These are phyloP conservation scores for Sinocyclocheilus grahami DNA, from an alignment of 2,113 vertebrate species.

Conservation along the genomic window DNA sequence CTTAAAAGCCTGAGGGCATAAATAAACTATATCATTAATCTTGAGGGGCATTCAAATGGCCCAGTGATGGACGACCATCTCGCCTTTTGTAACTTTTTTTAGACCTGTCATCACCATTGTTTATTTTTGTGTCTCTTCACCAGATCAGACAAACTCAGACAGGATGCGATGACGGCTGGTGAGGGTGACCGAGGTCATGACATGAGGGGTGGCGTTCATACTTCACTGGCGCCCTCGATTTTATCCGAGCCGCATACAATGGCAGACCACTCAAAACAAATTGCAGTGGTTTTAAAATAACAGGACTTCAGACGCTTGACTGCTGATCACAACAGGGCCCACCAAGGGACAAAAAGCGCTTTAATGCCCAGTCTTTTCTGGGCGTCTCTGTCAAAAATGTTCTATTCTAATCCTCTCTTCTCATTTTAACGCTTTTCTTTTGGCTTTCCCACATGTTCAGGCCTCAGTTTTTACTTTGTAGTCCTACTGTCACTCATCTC, in stretches of 20 bases:
- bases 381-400: conserved; percentile 28
- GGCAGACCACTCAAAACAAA: conserved; percentile 59
- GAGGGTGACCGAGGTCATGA: conserved; percentile 47
- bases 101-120: conserved; percentile 21
- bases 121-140: conserved; percentile 29
- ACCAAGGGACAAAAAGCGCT: conserved; percentile 44
- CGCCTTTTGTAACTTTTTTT: conserved; percentile 43
- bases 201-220: conserved; percentile 41
- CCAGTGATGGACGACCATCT: neutral
- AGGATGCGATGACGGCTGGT: conserved; percentile 24
- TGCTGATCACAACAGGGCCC: conserved; percentile 42
- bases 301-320: conserved; percentile 36
- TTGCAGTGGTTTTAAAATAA: conserved; percentile 60
- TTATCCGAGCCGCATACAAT: conserved; percentile 61
- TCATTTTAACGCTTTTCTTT: conserved; percentile 53
- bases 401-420: conserved; percentile 63
- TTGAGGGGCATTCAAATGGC: conserved; percentile 28
- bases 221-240: conserved; percentile 41
- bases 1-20: neutral
- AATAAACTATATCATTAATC: conserved; percentile 9
- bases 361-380: neutral
- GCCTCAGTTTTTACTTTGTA: conserved; percentile 36
- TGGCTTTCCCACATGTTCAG: conserved; percentile 57
- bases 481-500: conserved; percentile 5
- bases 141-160: neutral